Base-by-base conservation (phyloP, 1,140 invertebrate species). In the Drosophila auraria region DNA sequence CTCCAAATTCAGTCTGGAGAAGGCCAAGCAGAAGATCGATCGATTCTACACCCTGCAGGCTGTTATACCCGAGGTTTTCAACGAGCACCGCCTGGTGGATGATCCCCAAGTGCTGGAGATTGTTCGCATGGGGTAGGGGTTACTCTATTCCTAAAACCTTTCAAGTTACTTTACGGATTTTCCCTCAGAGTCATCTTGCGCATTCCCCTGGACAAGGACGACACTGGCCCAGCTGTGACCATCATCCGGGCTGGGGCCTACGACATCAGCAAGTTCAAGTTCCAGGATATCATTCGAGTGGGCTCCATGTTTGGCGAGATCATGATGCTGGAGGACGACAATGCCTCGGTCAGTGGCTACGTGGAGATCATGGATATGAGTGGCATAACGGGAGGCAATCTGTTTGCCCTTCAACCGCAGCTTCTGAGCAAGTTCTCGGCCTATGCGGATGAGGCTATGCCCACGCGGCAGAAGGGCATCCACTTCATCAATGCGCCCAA, bases 1-100 rank as follows among this genome's bases (percentile, higher is more conserved):
- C 27, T 95, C 95, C 62, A 96, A 97, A 91, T 96, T 95, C 84
- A 96, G 95, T 76, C 86, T 96, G 74, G 95, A 96, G 83, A 93
- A 93, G 58, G 94, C 95, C 25, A 96, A 96, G 87, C 93, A 95
- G 73, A 96, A 96, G 79, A 78, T 96, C 5, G 95, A 96, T 83
- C 93, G 94, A 87, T 95, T 94, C 90, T 95, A 95, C 77, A 95
- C 95, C 3, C 86, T 96, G 49, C 93, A 94, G 78, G 93, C 93
- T 0, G 87, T 94, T 12, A 93, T 95, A 9, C 95, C 95, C 0
- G 95, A 96, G 70, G 89, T 95, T 25, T 93, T 93, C 50, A 87
- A 89, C 8, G 78, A 94, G 5, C 93, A 81, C 40, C 84, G 91
- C 0, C 81, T 93, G 65, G 68, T 78, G 0, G 80, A 80, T 17